Conservation (phyloP, 2,797 vertebrate species). For the Enteromius anoplus region DNA sequence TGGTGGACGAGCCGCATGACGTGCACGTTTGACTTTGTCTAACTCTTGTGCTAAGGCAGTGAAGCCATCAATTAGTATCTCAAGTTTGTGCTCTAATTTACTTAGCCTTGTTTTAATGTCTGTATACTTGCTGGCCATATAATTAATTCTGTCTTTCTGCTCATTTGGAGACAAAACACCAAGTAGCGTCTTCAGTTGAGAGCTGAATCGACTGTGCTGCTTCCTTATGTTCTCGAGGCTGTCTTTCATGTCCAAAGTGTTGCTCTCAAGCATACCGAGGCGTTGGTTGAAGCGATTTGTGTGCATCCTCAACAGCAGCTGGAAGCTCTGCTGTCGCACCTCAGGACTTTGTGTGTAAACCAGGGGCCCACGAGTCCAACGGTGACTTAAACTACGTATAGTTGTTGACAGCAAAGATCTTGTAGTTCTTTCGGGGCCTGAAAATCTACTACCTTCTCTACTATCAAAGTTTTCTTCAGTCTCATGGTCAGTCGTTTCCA, state of each 20-base stretch:
- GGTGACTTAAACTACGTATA: constrained; percentile 38
- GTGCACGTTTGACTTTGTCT: constrained; percentile 72
- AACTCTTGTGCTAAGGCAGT: constrained; percentile 77
- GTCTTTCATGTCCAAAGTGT: constrained; percentile 76
- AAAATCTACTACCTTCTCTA: constrained; percentile 28
- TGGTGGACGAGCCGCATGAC: constrained; percentile 60
- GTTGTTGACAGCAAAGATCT: constrained; percentile 42
- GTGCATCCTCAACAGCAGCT: constrained; percentile 70
- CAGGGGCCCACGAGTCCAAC: constrained; percentile 56
- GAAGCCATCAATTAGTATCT: constrained; percentile 80
- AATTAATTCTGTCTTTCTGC: constrained; percentile 61
- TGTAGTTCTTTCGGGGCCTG: constrained; percentile 8
- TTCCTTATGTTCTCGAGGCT: constrained; percentile 64
- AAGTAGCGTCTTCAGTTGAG: constrained; percentile 68
- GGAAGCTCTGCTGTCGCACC: constrained; percentile 67
- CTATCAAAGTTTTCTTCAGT: constrained; percentile 56
- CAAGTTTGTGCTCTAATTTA: constrained; percentile 71
- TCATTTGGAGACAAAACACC: constrained; percentile 50
- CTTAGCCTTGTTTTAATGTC: constrained; percentile 71
- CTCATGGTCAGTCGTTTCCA: constrained; percentile 65
- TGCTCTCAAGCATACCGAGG: constrained; percentile 75
- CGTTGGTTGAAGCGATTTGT: constrained; percentile 76
- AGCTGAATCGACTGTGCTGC: constrained; percentile 67
- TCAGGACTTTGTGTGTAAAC: constrained; percentile 66
- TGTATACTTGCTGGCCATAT: constrained; percentile 68